Conservation (phyloP, 2,888 invertebrate species). For the Smittia sp. region DNA sequence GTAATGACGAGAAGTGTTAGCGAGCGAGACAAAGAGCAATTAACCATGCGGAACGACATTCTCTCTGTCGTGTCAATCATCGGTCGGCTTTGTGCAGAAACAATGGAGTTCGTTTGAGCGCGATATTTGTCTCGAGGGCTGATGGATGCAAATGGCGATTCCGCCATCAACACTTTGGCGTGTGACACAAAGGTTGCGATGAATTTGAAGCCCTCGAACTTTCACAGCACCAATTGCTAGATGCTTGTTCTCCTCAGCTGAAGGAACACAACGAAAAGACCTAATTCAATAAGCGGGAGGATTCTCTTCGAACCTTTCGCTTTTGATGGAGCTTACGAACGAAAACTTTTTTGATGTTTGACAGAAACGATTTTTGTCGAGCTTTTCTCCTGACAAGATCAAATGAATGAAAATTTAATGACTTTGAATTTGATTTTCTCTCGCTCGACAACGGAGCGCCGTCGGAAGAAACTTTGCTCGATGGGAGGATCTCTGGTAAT, state of each 20-base stretch:
- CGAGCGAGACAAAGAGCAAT: neutral
- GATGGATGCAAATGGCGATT: neutral
- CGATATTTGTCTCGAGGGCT: neutral
- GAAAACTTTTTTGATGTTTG: neutral
- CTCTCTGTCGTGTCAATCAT: neutral
- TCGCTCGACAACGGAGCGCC: neutral
- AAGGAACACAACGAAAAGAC: neutral
- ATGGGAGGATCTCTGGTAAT: too few relatives aligned
- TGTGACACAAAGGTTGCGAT: neutral
- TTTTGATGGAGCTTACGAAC: neutral
- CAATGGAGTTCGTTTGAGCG: neutral
- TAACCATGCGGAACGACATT: neutral
- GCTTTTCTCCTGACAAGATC: slow-evolving; percentile 9
- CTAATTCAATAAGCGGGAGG: neutral
- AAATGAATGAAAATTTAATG: slow-evolving; percentile 23
- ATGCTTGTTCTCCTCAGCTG: neutral
- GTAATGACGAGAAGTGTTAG: neutral
- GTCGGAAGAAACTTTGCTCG: neutral
- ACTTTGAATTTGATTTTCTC: slow-evolving; percentile 4
- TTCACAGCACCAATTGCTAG: too few relatives aligned
- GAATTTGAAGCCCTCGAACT: neutral
- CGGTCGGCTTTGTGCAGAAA: neutral
- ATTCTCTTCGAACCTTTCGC: neutral
- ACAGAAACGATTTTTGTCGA: neutral
- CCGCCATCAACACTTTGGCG: neutral